Evolutionary conservation across 2,113 vertebrate species (phyloP).

Genomic region (Prietella phreatophila): DNA sequence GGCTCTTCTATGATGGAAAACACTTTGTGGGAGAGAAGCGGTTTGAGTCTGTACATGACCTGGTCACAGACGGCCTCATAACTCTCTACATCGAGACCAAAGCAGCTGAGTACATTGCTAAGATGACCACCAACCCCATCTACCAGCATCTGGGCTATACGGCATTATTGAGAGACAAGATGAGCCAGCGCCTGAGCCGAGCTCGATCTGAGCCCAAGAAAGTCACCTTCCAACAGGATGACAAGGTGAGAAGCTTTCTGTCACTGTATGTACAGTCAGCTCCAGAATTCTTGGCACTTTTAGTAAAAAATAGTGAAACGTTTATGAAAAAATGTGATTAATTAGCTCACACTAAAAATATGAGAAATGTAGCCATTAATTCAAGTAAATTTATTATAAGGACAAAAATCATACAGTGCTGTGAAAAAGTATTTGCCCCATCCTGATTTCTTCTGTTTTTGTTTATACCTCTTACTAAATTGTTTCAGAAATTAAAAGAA

Average conservation of each 20-base stretch:
- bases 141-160: conserved; percentile 94
- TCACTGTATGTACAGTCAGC: background rate
- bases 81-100: conserved; percentile 97
- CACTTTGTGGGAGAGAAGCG: conserved; percentile 98
- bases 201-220: conserved; percentile 81
- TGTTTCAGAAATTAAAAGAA: too few relatives aligned
- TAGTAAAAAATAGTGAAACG: background rate
- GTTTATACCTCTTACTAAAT: too few relatives aligned
- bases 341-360: background rate
- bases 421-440: too few relatives aligned
- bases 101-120: conserved; percentile 96
- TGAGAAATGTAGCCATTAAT: background rate
- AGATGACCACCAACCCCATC: conserved; percentile 98
- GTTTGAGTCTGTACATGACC: conserved; percentile 93
- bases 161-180: conserved; percentile 90
- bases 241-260: conserved; percentile 78
- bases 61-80: conserved; percentile 96
- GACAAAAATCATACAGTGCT: background rate
- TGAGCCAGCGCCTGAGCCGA: conserved; percentile 82
- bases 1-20: conserved; percentile 95
- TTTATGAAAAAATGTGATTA: background rate
- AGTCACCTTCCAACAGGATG: conserved; percentile 82
- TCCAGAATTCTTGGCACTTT: background rate
- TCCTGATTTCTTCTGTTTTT: too few relatives aligned
- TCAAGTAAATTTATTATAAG: background rate